Conservation (phyloP, 2,113 vertebrate species). For the Rhizomys pruinosus region DNA sequence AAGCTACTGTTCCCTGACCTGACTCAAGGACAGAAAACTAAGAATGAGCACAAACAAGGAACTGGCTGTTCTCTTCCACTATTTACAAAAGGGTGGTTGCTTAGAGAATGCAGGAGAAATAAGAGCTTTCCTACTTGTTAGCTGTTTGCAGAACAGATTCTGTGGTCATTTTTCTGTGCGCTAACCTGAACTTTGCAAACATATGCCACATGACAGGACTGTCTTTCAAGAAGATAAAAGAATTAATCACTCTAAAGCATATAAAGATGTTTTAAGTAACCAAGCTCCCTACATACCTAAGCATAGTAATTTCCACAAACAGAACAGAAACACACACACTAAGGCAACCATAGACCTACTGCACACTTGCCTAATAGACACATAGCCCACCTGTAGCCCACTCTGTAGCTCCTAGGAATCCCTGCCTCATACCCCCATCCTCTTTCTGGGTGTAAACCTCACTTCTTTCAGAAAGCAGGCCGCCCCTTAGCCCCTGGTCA, state of each 20-base stretch:
- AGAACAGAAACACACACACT: neutral
- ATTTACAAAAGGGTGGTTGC: slow-evolving; percentile 71
- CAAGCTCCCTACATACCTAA: neutral
- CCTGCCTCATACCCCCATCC: neutral
- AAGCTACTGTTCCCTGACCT: slow-evolving; percentile 60
- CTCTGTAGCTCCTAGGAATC: neutral
- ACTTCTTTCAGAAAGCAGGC: neutral
- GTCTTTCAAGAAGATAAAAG: neutral
- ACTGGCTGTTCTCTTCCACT: slow-evolving; percentile 70
- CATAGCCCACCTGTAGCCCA: neutral
- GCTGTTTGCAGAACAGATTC: slow-evolving; percentile 56
- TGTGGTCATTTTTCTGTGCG: neutral
- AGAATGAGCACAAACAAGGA: slow-evolving; percentile 70
- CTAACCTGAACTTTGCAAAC: slow-evolving; percentile 38
- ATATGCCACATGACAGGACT: neutral
- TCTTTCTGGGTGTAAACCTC: neutral
- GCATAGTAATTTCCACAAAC: slow-evolving; percentile 32
- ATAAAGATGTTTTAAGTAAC: neutral
- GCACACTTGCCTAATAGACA: neutral
- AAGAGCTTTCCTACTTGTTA: neutral
- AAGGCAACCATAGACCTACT: neutral
- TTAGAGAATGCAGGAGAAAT: slow-evolving; percentile 57
- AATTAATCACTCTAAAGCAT: slow-evolving; percentile 8
- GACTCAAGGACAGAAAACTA: slow-evolving; percentile 63
- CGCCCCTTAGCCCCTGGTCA: neutral